These are phyloP conservation scores for Asteroscopus sphinx DNA, from an alignment of 2,888 invertebrate genomes.

Conservation along the genomic window DNA sequence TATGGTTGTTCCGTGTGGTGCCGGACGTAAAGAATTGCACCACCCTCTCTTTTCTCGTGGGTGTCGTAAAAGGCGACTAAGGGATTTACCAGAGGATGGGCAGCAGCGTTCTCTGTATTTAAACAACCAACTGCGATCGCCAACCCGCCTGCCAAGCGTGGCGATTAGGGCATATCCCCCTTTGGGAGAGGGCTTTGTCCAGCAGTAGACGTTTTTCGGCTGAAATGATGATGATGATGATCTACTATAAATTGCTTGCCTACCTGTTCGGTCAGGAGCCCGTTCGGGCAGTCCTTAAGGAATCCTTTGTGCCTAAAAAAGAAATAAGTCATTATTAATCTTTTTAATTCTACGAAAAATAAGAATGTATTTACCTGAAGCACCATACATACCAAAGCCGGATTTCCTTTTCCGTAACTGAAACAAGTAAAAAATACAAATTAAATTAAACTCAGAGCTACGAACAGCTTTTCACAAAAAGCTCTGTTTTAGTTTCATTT, in stretches of 20 bases:
- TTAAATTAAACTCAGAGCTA: conserved; percentile 15
- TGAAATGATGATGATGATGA: too few relatives aligned
- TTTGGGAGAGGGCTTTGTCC: too few relatives aligned
- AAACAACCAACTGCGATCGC: too few relatives aligned
- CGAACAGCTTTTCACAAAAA: background rate
- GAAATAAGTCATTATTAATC: conserved; percentile 2
- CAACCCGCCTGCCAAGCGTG: too few relatives aligned
- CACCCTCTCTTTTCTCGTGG: too few relatives aligned
- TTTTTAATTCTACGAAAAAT: background rate
- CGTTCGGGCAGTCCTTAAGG: conserved; percentile 98
- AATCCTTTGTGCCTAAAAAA: conserved; percentile 97
- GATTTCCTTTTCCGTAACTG: conserved; percentile 97
- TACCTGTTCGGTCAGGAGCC: conserved; percentile 98
- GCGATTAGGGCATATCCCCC: too few relatives aligned
- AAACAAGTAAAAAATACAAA: conserved; percentile 82
- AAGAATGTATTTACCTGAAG: background rate
- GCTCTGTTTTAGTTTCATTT: background rate
- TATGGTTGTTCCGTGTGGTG: too few relatives aligned
- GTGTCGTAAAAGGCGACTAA: too few relatives aligned
- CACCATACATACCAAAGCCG: conserved; percentile 93
- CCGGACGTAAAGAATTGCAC: too few relatives aligned
- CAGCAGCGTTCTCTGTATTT: too few relatives aligned
- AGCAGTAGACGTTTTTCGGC: too few relatives aligned
- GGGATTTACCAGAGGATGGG: too few relatives aligned
- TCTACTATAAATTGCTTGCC: conserved; percentile 53